These are phyloP conservation scores for Melanerpes aurifrons DNA, from an alignment of 2,113 vertebrate species.

Conservation along the genomic window DNA sequence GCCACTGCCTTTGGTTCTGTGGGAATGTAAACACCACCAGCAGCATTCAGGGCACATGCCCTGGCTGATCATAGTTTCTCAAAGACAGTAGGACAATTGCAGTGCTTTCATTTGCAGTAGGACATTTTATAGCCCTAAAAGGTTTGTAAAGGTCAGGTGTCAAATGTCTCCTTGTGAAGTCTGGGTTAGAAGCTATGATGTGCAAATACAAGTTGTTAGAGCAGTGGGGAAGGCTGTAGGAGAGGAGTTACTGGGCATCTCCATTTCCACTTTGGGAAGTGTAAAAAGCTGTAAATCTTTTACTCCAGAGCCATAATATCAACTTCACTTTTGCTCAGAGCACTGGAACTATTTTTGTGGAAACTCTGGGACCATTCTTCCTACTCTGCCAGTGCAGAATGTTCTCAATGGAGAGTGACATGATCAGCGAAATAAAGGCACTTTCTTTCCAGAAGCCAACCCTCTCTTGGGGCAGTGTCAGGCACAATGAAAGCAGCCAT, in stretches of 20 bases:
- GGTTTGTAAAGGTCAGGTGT: constrained; percentile 23
- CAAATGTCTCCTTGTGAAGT: constrained; percentile 21
- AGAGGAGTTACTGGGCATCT: not conserved
- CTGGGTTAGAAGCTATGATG: constrained; percentile 19
- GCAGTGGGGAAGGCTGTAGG: not conserved
- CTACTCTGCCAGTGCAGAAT: not conserved
- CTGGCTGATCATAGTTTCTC: not conserved
- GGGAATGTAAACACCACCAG: constrained; percentile 25
- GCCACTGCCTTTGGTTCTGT: not conserved
- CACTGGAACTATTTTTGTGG: rapidly evolving
- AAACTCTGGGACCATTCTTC: not conserved
- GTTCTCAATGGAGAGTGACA: not conserved
- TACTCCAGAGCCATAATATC: not conserved
- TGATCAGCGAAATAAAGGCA: not conserved
- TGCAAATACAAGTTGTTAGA: constrained; percentile 18
- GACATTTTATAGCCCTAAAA: constrained; percentile 17
- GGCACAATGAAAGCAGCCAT: rapidly evolving
- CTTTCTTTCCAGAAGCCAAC: not conserved
- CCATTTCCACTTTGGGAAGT: not conserved
- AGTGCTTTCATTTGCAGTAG: not conserved
- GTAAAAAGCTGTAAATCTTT: constrained; percentile 32
- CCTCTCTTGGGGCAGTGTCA: not conserved
- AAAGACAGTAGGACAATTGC: not conserved
- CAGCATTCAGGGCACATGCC: not conserved
- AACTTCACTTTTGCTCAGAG: not conserved